A percentile compares a stretch with the other conserved stretches of the same genome.
Conservation (phyloP, 2,797 vertebrate genomes). For the Xiphophorus birchmanni region DNA sequence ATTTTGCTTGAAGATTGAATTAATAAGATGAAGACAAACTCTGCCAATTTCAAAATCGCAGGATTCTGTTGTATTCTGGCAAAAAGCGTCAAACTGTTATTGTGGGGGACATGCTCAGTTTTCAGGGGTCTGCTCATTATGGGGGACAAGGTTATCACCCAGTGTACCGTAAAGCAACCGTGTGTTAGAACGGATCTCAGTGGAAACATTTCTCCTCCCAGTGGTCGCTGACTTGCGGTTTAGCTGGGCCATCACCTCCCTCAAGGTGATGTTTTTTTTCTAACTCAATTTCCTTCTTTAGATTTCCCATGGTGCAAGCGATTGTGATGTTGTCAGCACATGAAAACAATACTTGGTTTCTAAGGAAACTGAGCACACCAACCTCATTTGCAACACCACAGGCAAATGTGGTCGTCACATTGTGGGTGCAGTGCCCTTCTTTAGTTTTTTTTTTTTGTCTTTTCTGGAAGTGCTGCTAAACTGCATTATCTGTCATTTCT, state of each 20-base stretch:
- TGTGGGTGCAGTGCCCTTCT: constrained; percentile 35
- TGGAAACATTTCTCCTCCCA: constrained; percentile 55
- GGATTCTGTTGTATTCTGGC: constrained; percentile 4
- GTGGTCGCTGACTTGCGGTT: constrained; percentile 24
- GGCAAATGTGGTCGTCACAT: constrained; percentile 36
- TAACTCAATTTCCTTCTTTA: constrained; percentile 66
- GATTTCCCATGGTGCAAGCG: constrained; percentile 73
- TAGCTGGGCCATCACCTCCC: constrained; percentile 38
- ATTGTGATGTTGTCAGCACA: constrained; percentile 71
- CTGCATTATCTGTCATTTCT: constrained; percentile 30
- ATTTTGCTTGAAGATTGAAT: neutral
- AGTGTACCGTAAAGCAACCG: constrained; percentile 29
- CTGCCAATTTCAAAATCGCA: constrained; percentile 10
- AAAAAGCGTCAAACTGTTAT: constrained; percentile 27
- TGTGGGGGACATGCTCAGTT: neutral
- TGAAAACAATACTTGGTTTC: constrained; percentile 72
- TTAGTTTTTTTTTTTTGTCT: neutral
- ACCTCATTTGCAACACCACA: constrained; percentile 65
- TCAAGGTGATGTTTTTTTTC: constrained; percentile 29
- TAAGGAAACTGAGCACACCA: constrained; percentile 67
- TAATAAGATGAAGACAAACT: constrained; percentile 13
- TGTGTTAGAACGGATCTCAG: constrained; percentile 11
- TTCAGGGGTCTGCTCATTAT: neutral
- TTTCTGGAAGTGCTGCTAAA: constrained; percentile 26
- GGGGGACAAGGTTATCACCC: constrained; percentile 51